These are phyloP conservation scores for Lepilemur ruficaudatus DNA, from an alignment of 2,797 vertebrate species.

Conservation along the genomic window DNA sequence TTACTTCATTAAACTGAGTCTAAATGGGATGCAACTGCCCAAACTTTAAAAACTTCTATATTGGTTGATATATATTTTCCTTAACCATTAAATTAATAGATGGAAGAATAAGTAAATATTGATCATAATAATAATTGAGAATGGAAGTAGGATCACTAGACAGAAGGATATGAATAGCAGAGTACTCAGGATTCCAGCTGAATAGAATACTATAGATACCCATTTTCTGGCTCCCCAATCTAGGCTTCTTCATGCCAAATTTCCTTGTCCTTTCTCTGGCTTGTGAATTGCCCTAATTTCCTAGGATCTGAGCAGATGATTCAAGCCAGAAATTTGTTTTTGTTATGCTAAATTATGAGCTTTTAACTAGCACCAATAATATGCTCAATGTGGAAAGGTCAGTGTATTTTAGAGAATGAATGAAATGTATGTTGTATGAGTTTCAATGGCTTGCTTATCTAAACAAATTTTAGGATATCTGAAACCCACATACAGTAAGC, in stretches of 20 bases:
- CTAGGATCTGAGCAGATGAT: not conserved
- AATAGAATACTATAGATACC: not conserved
- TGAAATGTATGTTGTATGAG: not conserved
- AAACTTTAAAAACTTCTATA: not conserved
- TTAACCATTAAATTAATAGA: not conserved
- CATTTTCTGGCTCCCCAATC: not conserved
- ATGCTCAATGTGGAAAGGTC: not conserved
- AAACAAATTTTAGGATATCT: not conserved
- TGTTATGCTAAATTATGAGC: not conserved
- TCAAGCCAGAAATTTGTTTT: conserved; percentile 3
- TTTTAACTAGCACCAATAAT: not conserved
- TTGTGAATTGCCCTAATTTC: not conserved
- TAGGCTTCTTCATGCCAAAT: not conserved
- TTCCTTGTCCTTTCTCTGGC: not conserved
- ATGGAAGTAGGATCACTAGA: not conserved
- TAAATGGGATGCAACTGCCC: not conserved
- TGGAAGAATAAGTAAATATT: not conserved
- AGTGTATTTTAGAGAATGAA: not conserved
- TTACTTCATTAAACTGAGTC: not conserved
- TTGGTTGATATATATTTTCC: not conserved
- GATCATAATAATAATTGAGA: not conserved
- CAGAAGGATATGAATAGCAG: not conserved
- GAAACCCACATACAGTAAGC: not conserved
- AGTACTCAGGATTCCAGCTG: not conserved
- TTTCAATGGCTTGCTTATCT: not conserved